These are phyloP conservation scores for Hystrix cristata DNA, from an alignment of 2,113 vertebrate genomes.

Conservation along the genomic window DNA sequence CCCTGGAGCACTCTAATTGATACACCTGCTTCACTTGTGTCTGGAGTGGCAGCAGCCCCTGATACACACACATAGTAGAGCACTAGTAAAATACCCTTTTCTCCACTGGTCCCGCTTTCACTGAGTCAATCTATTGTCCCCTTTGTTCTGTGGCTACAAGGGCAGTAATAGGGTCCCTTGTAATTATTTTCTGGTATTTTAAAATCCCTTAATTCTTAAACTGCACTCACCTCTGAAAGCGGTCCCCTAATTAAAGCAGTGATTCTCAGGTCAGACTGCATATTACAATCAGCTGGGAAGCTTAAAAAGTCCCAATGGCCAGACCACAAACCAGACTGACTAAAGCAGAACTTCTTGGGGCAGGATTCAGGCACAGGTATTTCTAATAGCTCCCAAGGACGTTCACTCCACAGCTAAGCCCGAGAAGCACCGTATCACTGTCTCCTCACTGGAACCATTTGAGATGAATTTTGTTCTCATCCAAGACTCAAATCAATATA, in stretches of 20 bases:
- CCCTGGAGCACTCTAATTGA: not conserved
- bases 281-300: conserved; percentile 39
- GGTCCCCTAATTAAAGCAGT: not conserved
- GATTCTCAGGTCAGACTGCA: not conserved
- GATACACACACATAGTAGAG: not conserved
- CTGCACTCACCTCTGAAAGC: not conserved
- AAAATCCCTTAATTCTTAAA: not conserved
- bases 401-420: not conserved
- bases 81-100: not conserved
- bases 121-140: not conserved
- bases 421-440: not conserved
- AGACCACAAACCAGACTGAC: conserved; percentile 49
- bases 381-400: not conserved
- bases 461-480: conserved; percentile 40
- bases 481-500: not conserved
- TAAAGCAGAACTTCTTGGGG: not conserved
- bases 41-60: not conserved
- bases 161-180: not conserved
- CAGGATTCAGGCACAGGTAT: not conserved
- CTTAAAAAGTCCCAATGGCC: not conserved
- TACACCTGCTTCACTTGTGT: not conserved
- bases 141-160: not conserved
- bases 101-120: not conserved
- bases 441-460: conserved; percentile 23
- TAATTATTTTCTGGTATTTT: not conserved